A percentile compares a stretch with the other conserved stretches of the same genome.
phyloP scores from a whole-genome alignment of 2,797 vertebrate species.

The Myotis vivesi region DNA sequence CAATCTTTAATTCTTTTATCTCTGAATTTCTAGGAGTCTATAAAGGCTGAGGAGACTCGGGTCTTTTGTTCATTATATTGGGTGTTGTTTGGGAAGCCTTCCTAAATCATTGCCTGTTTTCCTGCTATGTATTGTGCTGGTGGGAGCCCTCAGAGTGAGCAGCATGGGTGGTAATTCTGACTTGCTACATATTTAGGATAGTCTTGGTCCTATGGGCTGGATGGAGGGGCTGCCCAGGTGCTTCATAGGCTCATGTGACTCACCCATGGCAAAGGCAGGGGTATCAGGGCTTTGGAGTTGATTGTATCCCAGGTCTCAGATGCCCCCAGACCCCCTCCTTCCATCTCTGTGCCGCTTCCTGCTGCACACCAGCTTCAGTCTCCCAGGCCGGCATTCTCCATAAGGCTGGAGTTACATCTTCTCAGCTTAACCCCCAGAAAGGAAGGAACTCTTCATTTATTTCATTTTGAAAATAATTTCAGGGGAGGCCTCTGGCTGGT shows the following conservation, averaged over 20 bases:
- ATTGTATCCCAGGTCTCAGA: not conserved
- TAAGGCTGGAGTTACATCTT: not conserved
- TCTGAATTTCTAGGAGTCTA: not conserved
- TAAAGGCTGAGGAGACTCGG: not conserved
- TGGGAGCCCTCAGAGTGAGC: not conserved
- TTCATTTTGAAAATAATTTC: not conserved
- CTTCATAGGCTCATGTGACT: not conserved
- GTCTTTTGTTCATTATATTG: not conserved
- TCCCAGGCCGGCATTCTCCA: not conserved
- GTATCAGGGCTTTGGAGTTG: not conserved
- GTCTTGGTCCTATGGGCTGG: not conserved
- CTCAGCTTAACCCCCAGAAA: not conserved
- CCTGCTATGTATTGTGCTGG: not conserved
- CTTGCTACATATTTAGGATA: not conserved
- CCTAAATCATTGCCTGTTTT: not conserved
- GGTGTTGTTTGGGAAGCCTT: not conserved
- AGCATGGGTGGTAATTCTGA: not conserved
- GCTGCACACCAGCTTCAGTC: not conserved
- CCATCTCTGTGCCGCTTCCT: not conserved
- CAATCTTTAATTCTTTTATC: not conserved
- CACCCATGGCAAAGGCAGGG: not conserved
- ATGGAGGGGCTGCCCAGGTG: not conserved
- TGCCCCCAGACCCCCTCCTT: not conserved
- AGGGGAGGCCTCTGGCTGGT: not conserved
- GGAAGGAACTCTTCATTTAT: not conserved